Evolutionary conservation across 2,113 vertebrate species (phyloP).

Genomic region (Alaudala cheleensis): DNA sequence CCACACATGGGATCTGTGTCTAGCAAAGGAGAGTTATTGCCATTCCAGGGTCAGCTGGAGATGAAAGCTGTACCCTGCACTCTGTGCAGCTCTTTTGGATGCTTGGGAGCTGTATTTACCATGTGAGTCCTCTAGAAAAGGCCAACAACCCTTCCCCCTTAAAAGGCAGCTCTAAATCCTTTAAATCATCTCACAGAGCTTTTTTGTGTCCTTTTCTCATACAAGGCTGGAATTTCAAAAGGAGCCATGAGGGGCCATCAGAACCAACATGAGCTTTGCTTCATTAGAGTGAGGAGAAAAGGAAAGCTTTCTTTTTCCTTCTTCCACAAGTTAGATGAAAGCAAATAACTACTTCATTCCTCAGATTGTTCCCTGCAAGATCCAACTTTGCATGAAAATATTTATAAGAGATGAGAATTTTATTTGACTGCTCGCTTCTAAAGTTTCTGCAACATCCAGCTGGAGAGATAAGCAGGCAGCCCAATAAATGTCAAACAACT

Average conservation of each 20-base stretch:
- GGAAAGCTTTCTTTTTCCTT: conserved; percentile 36
- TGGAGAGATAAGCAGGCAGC: conserved; percentile 44
- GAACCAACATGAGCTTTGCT: conserved; percentile 48
- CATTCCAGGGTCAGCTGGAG: neutral
- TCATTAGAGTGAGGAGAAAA: conserved; percentile 40
- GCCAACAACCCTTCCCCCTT: conserved; percentile 25
- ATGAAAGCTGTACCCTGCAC: neutral
- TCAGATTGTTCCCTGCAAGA: conserved; percentile 17
- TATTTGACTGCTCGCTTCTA: conserved; percentile 58
- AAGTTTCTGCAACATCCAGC: conserved; percentile 54
- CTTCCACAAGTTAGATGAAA: conserved; percentile 29
- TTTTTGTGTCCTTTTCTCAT: conserved; percentile 57
- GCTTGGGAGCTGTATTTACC: conserved; percentile 9
- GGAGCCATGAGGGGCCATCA: neutral
- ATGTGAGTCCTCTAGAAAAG: conserved; percentile 25
- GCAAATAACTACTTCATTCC: conserved; percentile 43
- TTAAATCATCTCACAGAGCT: conserved; percentile 55
- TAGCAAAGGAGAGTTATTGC: neutral
- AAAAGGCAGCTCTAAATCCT: conserved; percentile 50
- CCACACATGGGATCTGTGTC: neutral
- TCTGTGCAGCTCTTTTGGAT: conserved; percentile 2
- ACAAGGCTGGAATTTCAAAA: conserved; percentile 47
- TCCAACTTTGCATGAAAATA: conserved; percentile 43
- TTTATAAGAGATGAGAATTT: conserved; percentile 58
- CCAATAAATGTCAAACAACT: conserved; percentile 52